These are phyloP conservation scores for Thermophis baileyi DNA, from an alignment of 2,113 vertebrate species.

Conservation along the genomic window DNA sequence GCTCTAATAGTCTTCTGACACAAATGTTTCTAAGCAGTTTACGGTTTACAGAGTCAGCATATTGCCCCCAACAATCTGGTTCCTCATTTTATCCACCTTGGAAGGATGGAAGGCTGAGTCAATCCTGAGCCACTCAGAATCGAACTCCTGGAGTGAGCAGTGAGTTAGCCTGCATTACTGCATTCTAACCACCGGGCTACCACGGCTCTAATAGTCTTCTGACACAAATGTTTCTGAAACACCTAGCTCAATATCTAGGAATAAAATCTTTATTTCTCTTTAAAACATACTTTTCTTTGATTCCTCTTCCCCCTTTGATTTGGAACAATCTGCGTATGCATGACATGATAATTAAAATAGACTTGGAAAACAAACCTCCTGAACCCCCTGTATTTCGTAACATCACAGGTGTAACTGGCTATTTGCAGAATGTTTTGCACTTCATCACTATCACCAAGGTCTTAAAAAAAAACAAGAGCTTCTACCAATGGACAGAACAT, in stretches of 20 bases:
- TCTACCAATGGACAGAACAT: not conserved
- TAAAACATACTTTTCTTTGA: not conserved
- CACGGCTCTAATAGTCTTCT: not conserved
- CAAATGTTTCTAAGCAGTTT: no score
- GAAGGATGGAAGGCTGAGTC: no score
- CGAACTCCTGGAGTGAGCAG: no score
- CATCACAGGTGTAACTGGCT: not conserved
- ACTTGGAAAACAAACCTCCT: not conserved
- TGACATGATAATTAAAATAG: not conserved
- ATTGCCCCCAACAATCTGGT: no score
- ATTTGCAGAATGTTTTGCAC: not conserved
- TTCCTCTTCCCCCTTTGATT: not conserved
- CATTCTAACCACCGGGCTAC: no score
- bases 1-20: not conserved
- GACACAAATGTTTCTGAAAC: not conserved
- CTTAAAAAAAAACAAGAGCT: not conserved
- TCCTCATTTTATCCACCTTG: no score
- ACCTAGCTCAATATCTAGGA: not conserved
- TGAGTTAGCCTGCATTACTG: no score
- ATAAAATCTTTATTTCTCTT: not conserved
- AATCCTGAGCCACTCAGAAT: no score
- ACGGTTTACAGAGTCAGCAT: no score
- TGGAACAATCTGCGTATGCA: not conserved
- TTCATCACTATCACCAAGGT: not conserved
- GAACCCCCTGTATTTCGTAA: not conserved